phyloP scores from a whole-genome alignment of 2,797 vertebrate species.

The Sebastes dallii region DNA sequence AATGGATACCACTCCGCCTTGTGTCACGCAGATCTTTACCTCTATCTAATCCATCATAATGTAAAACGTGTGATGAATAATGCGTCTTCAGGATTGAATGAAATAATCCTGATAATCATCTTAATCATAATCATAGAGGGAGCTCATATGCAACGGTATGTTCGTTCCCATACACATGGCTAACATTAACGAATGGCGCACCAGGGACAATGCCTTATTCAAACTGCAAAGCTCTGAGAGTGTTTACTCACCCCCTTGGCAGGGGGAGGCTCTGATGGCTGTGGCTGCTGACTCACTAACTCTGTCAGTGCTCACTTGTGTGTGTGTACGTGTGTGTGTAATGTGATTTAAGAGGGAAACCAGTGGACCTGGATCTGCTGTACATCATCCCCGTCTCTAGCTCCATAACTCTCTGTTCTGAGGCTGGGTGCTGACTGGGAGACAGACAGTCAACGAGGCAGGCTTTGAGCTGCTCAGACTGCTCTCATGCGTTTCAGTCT shows the following conservation, averaged over 20 bases:
- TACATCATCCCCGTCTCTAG: conserved; percentile 45
- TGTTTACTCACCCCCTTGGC: conserved; percentile 55
- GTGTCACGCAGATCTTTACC: background rate
- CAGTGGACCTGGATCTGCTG: conserved; percentile 51
- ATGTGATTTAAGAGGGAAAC: conserved; percentile 65
- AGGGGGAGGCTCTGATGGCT: conserved; percentile 43
- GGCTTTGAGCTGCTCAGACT: conserved; percentile 51
- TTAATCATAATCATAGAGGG: background rate
- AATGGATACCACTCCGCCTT: background rate
- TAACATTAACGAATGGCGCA: conserved; percentile 35
- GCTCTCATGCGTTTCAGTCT: conserved; percentile 43
- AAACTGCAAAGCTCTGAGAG: conserved; percentile 47
- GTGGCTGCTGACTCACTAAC: conserved; percentile 68
- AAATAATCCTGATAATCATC: background rate
- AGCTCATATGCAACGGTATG: background rate
- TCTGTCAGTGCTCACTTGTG: conserved; percentile 33
- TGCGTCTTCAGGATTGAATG: background rate
- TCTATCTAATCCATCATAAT: background rate
- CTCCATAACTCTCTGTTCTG: conserved; percentile 38
- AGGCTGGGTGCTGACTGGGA: conserved; percentile 41
- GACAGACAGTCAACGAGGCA: conserved; percentile 27
- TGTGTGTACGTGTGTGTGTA: conserved; percentile 42
- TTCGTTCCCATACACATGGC: conserved; percentile 14
- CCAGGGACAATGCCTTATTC: conserved; percentile 41
- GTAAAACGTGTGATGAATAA: background rate